Conservation (phyloP, 2,113 vertebrate genomes). For the Forbesichthys papilliferus region DNA sequence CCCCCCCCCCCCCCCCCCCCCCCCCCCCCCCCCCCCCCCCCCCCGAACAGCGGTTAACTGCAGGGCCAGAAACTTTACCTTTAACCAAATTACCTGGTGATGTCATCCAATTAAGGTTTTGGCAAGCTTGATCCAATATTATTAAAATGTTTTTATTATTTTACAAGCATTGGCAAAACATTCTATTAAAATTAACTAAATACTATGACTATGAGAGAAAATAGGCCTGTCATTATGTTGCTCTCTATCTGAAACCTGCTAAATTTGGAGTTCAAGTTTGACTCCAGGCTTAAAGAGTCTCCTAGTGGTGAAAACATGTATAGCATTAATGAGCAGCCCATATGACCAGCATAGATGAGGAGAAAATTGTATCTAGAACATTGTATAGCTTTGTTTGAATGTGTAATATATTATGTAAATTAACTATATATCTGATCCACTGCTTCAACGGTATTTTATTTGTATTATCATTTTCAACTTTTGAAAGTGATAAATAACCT, state of each 20-base stretch:
- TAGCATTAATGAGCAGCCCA: conserved; percentile 1
- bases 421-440: not conserved
- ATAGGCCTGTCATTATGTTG: not conserved
- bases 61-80: conserved; percentile 12
- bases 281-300: conserved; percentile 48
- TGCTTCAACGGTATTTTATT: conserved; percentile 8
- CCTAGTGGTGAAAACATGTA: conserved; percentile 54
- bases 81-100: not conserved
- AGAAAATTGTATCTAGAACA: not conserved
- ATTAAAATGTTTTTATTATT: too few relatives aligned
- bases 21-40: too few relatives aligned
- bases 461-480: not conserved
- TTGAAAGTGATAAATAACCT: not conserved
- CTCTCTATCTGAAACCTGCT: not conserved
- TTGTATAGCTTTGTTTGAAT: conserved; percentile 15
- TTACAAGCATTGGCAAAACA: not conserved
- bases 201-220: not conserved
- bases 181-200: not conserved
- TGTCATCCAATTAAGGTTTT: conserved; percentile 10
- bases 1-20: too few relatives aligned
- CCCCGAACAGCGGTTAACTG: too few relatives aligned
- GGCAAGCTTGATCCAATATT: not conserved
- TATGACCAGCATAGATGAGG: too few relatives aligned
- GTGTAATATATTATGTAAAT: not conserved
- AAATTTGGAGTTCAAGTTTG: not conserved